Conservation (phyloP, 2,797 vertebrate species). For the Limosa lapponica region DNA sequence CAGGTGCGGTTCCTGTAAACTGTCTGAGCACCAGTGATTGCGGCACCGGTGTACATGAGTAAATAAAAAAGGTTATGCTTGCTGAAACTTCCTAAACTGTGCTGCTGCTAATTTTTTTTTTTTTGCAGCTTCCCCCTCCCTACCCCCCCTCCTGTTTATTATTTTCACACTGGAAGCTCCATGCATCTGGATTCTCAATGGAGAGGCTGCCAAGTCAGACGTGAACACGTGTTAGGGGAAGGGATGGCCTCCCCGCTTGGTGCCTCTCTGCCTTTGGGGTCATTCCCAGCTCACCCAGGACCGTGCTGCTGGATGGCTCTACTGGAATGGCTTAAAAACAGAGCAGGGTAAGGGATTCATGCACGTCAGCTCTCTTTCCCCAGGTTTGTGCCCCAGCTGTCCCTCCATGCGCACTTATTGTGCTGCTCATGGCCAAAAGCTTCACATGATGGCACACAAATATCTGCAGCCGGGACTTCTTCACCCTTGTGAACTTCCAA, state of each 20-base stretch:
- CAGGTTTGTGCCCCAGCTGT: background rate
- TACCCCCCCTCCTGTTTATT: background rate
- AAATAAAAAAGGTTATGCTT: background rate
- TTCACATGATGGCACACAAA: background rate
- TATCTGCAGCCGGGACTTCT: background rate
- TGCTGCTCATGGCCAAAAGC: background rate
- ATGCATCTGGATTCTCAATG: background rate
- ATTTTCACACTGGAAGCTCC: background rate
- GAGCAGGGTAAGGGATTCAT: background rate
- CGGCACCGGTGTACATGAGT: accelerated
- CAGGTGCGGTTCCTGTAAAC: background rate
- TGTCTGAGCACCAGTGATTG: background rate
- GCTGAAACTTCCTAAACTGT: background rate
- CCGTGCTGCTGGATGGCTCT: background rate
- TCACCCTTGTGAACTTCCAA: background rate
- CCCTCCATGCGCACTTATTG: background rate
- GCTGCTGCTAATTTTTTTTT: background rate
- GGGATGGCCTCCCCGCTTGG: background rate
- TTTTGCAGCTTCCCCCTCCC: too few relatives aligned
- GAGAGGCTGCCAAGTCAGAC: accelerated
- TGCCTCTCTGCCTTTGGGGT: background rate
- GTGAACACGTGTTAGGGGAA: background rate
- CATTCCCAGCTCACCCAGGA: background rate
- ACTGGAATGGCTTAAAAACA: accelerated
- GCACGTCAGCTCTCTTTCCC: too few relatives aligned